These are phyloP conservation scores for Perdita meconis DNA, from an alignment of 2,888 invertebrate species.

Conservation along the genomic window DNA sequence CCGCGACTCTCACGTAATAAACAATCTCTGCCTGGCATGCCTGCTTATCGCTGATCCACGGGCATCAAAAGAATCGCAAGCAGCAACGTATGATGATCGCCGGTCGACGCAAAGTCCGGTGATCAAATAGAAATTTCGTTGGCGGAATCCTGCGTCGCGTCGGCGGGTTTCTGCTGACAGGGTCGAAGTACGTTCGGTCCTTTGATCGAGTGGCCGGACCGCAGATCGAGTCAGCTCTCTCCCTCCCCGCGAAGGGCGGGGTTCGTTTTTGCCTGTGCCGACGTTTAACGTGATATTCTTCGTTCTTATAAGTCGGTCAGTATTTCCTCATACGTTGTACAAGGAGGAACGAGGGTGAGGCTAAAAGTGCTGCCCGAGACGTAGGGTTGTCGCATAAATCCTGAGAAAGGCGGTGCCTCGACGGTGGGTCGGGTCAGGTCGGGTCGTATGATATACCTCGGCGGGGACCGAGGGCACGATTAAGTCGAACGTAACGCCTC, in stretches of 20 bases:
- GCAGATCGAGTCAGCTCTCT: constrained; percentile 62
- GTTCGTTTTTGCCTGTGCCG: constrained; percentile 41
- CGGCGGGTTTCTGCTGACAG: constrained; percentile 60
- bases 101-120: background rate
- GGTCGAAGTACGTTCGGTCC: constrained; percentile 38
- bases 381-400: constrained; percentile 38
- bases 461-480: constrained; percentile 7
- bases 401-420: background rate
- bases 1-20: constrained; percentile 31
- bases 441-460: constrained; percentile 34
- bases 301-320: constrained; percentile 44
- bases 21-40: constrained; percentile 10
- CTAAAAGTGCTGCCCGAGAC: background rate
- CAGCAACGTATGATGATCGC: constrained; percentile 16
- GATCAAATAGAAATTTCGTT: constrained; percentile 48
- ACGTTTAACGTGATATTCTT: constrained; percentile 18
- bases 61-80: background rate
- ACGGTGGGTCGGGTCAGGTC: background rate
- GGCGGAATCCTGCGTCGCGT: constrained; percentile 7
- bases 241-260: constrained; percentile 27
- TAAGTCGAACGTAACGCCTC: background rate
- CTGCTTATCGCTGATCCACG: background rate
- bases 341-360: constrained; percentile 3
- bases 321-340: constrained; percentile 40
- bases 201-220: constrained; percentile 26